Conservation (phyloP, 2,888 invertebrate species). For the Ennomos fuscantarius region DNA sequence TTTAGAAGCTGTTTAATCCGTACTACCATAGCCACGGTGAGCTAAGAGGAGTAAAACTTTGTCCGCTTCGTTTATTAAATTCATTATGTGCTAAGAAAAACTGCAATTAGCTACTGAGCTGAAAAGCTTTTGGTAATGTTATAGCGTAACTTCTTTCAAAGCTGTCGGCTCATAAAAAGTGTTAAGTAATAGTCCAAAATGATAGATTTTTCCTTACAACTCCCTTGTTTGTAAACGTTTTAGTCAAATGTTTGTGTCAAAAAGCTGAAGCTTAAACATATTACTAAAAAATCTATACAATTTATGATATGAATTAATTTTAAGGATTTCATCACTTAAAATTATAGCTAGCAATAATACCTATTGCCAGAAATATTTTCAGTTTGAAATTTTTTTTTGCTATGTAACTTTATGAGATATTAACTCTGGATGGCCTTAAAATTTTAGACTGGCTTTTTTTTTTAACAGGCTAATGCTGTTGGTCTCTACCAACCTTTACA, state of each 20-base stretch:
- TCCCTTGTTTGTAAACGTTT: constrained; percentile 5
- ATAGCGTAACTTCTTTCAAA: constrained; percentile 42
- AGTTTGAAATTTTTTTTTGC: too few relatives aligned
- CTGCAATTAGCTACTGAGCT: constrained; percentile 48
- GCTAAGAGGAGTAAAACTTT: constrained; percentile 47
- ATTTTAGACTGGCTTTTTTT: too few relatives aligned
- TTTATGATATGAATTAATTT: too few relatives aligned
- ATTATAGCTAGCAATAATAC: too few relatives aligned
- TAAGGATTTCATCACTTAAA: too few relatives aligned
- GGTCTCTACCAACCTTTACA: too few relatives aligned
- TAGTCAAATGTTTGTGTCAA: constrained; percentile 8
- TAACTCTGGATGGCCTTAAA: too few relatives aligned
- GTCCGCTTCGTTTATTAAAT: constrained; percentile 53
- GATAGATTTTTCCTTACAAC: background rate
- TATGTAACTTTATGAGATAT: too few relatives aligned
- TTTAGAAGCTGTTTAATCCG: constrained; percentile 51
- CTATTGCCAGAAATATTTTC: too few relatives aligned
- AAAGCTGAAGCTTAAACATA: background rate
- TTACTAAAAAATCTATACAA: too few relatives aligned
- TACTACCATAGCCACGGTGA: constrained; percentile 46
- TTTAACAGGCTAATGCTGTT: too few relatives aligned
- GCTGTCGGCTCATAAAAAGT: constrained; percentile 36
- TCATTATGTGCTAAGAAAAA: constrained; percentile 42
- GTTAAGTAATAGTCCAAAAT: constrained; percentile 5
- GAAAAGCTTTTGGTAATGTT: constrained; percentile 46